Conservation (phyloP, 2,797 vertebrate species). For the Myotis planiceps region DNA sequence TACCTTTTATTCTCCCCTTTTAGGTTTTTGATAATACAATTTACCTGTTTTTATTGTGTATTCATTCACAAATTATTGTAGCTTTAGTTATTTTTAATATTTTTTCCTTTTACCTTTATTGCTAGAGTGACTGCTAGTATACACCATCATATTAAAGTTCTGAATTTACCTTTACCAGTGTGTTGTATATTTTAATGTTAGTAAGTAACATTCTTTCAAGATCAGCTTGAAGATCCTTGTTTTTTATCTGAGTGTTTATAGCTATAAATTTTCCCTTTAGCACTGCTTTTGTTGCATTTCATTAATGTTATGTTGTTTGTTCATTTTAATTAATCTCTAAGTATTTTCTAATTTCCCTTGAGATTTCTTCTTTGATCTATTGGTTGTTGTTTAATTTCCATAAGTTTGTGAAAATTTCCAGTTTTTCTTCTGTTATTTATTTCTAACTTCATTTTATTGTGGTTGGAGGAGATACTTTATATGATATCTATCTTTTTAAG, state of each 20-base stretch:
- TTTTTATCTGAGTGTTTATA: not conserved
- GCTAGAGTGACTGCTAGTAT: not conserved
- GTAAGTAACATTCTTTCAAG: not conserved
- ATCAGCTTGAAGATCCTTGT: not conserved
- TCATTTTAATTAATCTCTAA: not conserved
- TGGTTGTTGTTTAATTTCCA: not conserved
- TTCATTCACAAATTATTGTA: not conserved
- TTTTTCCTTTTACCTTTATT: not conserved
- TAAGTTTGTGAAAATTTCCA: not conserved
- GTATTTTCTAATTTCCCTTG: not conserved
- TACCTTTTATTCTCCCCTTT: not conserved
- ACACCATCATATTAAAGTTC: not conserved
- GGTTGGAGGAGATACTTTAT: not conserved
- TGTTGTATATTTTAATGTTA: not conserved
- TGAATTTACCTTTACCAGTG: not conserved
- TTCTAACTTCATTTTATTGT: not conserved
- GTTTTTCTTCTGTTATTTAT: not conserved
- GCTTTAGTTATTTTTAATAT: not conserved
- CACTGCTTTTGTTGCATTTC: not conserved
- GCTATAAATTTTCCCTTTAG: not conserved
- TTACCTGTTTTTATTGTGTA: not conserved
- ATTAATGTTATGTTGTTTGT: not conserved
- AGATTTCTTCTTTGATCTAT: not conserved
- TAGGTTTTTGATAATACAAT: not conserved
- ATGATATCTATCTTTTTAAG: not conserved